Evolutionary conservation across 2,113 vertebrate species (phyloP), one percentile per base, ranked within the genome.

Genomic region (Mustela nigripes): DNA sequence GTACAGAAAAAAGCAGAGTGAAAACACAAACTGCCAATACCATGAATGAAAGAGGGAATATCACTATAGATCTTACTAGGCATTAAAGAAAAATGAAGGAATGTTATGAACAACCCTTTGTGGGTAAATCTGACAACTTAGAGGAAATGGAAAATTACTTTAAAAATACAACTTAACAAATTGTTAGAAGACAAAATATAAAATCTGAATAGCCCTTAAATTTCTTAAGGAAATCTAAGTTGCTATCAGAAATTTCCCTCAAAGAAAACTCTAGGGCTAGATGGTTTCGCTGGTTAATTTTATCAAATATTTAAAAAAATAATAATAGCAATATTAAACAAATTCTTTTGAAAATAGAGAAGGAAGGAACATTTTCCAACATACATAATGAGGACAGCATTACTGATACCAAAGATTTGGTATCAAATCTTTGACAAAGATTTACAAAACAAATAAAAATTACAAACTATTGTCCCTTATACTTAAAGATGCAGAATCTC

Each of bases 311-410:
- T 94, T 26, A 84, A 73, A 42, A 71, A 91, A 62, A 62, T 24
- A 62, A 22, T 90, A 91, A 84, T 33, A 67, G 28, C 60, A 95
- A 65, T 74, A 42, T 36, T 86, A 80, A 84, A 96, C 18, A 84
- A 83, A 87, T 26, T 69, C 21, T 88, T 78, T 67, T 87, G 94
- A 88, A 94, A 96, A 91, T 33, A 91, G 7, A 93, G 21, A 62
- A 76, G 5, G 5, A 60, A 91, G 19, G 24, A 96, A 79, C 22
- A 36, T 18, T 67, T 88, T 36, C 9, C 62, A 53, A 74, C 6
- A n/a, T 36, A 24, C 79, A 91, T 83, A 21, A 62, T 60, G 60
- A 94, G 42, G 24, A 56, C 45, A 86, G 6, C 69, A 78, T 87
- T 95, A 69, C 39, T 9, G 48, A 14, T 91, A 56, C 28, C 18